These are phyloP conservation scores for Ammodytes marinus DNA, from an alignment of 2,113 vertebrate species.

Conservation along the genomic window DNA sequence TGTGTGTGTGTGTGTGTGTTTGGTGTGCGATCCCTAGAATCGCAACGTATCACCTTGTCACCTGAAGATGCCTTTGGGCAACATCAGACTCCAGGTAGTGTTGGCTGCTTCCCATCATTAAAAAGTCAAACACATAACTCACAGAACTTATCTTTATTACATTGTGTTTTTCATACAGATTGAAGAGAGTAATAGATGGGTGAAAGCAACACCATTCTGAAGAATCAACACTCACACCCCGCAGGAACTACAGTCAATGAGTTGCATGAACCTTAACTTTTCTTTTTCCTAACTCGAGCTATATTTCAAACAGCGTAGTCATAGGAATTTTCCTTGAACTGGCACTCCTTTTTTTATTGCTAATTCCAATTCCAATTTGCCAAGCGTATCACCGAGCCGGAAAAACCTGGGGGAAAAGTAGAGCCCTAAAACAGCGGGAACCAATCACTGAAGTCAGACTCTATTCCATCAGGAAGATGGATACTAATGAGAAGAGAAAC, in stretches of 20 bases:
- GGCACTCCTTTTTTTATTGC: conserved; percentile 20
- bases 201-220: background rate
- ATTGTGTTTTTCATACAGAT: background rate
- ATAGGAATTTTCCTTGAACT: conserved; percentile 26
- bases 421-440: conserved; percentile 39
- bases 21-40: no score
- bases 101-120: background rate
- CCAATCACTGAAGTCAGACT: conserved; percentile 43
- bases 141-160: no score
- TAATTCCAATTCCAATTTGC: conserved; percentile 49
- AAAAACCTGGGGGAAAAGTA: conserved; percentile 15
- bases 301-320: background rate
- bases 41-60: background rate
- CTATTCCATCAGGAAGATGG: conserved; percentile 44
- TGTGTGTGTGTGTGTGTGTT: no score
- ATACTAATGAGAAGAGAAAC: conserved; percentile 44
- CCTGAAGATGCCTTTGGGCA: background rate
- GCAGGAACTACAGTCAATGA: background rate
- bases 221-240: background rate
- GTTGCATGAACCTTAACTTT: background rate
- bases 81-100: background rate
- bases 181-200: background rate
- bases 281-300: background rate
- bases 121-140: no score
- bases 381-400: conserved; percentile 24